phyloP scores from a whole-genome alignment of 2,888 invertebrate genomes.

The Lasioglossum calceatum region DNA sequence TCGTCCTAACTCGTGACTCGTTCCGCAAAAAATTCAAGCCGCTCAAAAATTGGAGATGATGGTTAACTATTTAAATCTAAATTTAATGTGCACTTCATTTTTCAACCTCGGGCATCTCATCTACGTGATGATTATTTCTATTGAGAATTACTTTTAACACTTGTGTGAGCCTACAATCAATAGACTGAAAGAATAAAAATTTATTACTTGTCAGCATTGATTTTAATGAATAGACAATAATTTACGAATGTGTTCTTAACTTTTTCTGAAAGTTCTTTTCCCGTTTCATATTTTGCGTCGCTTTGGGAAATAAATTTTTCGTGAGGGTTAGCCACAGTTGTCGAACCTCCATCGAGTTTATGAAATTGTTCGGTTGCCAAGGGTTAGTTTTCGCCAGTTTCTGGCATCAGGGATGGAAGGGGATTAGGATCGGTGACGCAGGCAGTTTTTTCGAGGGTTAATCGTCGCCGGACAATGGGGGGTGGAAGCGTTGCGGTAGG shows the following conservation, averaged over 20 bases:
- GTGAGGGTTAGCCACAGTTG: background rate
- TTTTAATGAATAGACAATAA: background rate
- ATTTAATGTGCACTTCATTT: background rate
- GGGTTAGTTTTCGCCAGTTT: background rate
- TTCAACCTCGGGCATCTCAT: too few relatives aligned
- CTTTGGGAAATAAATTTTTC: background rate
- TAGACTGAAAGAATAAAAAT: background rate
- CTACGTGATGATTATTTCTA: background rate
- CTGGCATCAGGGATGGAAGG: background rate
- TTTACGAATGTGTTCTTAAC: background rate
- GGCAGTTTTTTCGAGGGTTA: slow-evolving; percentile 9
- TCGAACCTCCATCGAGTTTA: background rate
- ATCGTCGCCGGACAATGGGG: slow-evolving; percentile 4
- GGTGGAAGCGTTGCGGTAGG: slow-evolving; percentile 54
- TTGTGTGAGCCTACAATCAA: background rate
- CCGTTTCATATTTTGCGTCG: background rate
- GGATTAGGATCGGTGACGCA: slow-evolving; percentile 7
- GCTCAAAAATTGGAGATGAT: background rate
- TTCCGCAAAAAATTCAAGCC: background rate
- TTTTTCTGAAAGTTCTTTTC: background rate
- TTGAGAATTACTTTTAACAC: background rate
- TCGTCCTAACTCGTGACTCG: background rate
- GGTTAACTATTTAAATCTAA: background rate
- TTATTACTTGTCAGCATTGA: background rate
- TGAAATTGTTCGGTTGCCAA: background rate